phyloP scores from a whole-genome alignment of 1,140 invertebrate species.

The Drosophila elegans region DNA sequence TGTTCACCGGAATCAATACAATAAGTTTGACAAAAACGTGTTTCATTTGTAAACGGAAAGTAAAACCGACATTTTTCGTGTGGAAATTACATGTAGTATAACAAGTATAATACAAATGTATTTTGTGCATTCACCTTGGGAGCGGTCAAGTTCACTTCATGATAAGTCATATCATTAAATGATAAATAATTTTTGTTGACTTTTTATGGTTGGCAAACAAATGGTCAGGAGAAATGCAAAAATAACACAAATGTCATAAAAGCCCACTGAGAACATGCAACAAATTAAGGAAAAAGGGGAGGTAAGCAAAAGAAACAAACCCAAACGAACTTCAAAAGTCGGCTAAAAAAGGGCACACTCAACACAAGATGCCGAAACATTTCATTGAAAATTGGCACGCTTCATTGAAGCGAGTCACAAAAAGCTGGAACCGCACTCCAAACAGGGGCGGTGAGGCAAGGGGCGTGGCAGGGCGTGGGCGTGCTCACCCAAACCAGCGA shows the following conservation, averaged over 20 bases:
- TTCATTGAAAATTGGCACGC: constrained; percentile 81
- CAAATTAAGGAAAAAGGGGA: constrained; percentile 47
- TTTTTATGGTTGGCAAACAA: constrained; percentile 12
- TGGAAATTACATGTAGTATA: constrained; percentile 23
- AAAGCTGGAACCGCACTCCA: constrained; percentile 22
- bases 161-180: constrained; percentile 32
- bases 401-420: constrained; percentile 67
- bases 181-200: constrained; percentile 28
- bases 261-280: constrained; percentile 35
- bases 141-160: constrained; percentile 30
- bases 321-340: constrained; percentile 16
- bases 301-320: constrained; percentile 15
- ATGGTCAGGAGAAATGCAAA: not conserved
- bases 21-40: constrained; percentile 44
- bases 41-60: constrained; percentile 19
- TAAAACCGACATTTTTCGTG: constrained; percentile 33
- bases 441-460: not conserved
- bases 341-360: constrained; percentile 38
- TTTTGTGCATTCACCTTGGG: constrained; percentile 34
- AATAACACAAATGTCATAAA: constrained; percentile 24
- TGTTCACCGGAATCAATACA: constrained; percentile 50
- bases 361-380: constrained; percentile 72
- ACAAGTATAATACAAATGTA: not conserved
- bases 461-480: constrained; percentile 29
- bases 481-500: constrained; percentile 21